Base-by-base conservation (phyloP, 2,113 vertebrate species). In the Ctenodactylus gundi region DNA sequence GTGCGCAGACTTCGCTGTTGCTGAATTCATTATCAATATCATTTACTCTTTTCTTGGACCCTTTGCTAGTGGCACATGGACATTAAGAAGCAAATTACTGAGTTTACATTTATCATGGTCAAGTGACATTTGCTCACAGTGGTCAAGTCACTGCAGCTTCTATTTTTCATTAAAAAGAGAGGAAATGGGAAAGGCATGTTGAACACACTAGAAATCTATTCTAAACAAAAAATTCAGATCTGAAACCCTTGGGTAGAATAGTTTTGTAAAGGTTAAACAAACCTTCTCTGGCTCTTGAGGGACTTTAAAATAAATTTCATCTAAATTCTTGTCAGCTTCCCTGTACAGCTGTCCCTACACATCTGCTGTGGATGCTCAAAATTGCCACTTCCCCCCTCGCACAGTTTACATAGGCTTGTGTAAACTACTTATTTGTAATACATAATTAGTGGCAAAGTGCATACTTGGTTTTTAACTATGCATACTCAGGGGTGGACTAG, bases 371-470 rank as follows among this genome's bases (percentile, higher is more conserved):
- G 72, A 57, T 85, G 81, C 72, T 81, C 58, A 39, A 82, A 88
- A 85, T 64, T 53, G 65, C 62, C 3, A 20, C 73, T 88, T 81
- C 75, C 86, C n/a, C 78, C 41, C 23, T 81, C 51, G 85, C 39
- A 41, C 36, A 70, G 96, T 95, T 97, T 96, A 97, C 88, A 85
- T 70, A 80, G 53, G 57, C 92, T 93, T 94, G 44, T 92, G 82
- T 95, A 97, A 97, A 96, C 97, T 97, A 85, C 94, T 95, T 97
- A 95, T 97, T 96, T 97, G 91, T 95, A 95, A 93, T 94, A 83
- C 96, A 88, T 93, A 95, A 96, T 96, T 88, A 94, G 94, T 96
- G 89, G 91, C 85, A 89, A 96, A 86, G 83, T 86, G 51, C 95
- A 83, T 44, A 55, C 78, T 90, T 88, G 39, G 58, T 86, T 95